Evolutionary conservation across 2,888 invertebrate species (phyloP), one percentile per base, ranked within the genome.

Genomic region (Melieria omissa): DNA sequence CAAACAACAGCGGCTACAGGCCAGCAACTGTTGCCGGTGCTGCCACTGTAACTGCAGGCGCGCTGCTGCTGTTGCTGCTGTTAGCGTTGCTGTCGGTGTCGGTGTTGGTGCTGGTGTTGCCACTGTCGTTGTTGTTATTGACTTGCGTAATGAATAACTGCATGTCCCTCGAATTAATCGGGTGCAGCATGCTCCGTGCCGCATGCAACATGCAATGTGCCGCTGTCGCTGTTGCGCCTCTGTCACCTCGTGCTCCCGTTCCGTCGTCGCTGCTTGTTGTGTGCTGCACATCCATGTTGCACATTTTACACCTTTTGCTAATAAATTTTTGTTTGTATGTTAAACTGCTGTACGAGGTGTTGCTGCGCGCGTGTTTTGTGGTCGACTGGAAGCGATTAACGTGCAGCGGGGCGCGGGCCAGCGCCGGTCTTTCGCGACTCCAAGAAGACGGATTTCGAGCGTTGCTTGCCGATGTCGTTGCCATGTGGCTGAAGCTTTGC

Each of bases 121-220:
- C 29, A 8, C 29, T 63, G 63, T 55, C 62, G 42, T 63, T 52
- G 54, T 54, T 16, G 55, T 62, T 69, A 69, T 69, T 69, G 69
- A 69, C 69, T 69, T 63, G 69, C 46, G 69, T 69, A 69, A 69
- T 63, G 63, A 77, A 76, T 77, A 76, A 76, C 74, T 76, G 73
- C 74, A 74, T 76, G 76, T 76, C 71, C 73, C 69, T 72, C 73
- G 73, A 75, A 76, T 77, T 77, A 76, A 75, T 74, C 76, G 75
- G 73, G 74, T 76, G 77, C 76, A 73, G 70, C 72, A 70, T 12
- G 61, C 10, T 16, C 54, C 45, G 42, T 49, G 42, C 44, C 52
- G 47, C 55, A 63, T 69, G 69, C 54, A 62, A 54, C 61, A 62
- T 61, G 54, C 45, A 49, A 52, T 68, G 62, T 69, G 69, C 62